Base-by-base conservation (phyloP, 2,888 invertebrate genomes). In the Acleris emargana region DNA sequence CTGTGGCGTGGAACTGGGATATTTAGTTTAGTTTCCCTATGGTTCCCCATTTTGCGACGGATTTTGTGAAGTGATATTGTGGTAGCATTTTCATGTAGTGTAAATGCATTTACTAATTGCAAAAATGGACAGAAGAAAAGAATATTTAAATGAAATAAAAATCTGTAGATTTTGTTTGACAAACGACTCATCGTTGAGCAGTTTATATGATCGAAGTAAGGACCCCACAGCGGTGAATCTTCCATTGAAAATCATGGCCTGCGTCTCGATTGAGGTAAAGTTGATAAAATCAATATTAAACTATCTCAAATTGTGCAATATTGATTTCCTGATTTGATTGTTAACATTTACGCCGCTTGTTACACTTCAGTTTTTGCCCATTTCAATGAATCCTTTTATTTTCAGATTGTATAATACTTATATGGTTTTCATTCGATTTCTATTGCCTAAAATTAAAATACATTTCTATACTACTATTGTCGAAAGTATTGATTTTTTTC, bases 141-240 rank as follows among this genome's bases (percentile, higher is more conserved):
- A 93, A 73, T 90, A 93, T 72, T 82, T 96, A 68, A 93, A 94
- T 81, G 87, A 91, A 57, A 93, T 94, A 86, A 93, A 94, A 86
- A 93, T 96, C 68, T 97, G 96, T 84, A 94, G 96, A 73, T 96
- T 96, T 86, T 96, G 96, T 86, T 89, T 96, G 75, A 87, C 93
- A 68, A 94, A 94, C 80, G 93, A 94, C 73, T 93, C 92, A 69
- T 93, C 94, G 64, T 86, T 96, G 69, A 93, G 91, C 71, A 95
- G 93, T 84, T 94, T 97, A 79, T 96, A 95, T 83, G 94, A 95
- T 73, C 93, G 92, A 75, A 91, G 87, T 72, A 86, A 91, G 71
- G 81, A 86, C 69, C 87, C 90, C 75, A 95, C 94, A 83, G 88
- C 93, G 67, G 94, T 95, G 73, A 94, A 95, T 73, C 91, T 96